phyloP scores from a whole-genome alignment of 2,113 vertebrate genomes.

The Chamaea fasciata region DNA sequence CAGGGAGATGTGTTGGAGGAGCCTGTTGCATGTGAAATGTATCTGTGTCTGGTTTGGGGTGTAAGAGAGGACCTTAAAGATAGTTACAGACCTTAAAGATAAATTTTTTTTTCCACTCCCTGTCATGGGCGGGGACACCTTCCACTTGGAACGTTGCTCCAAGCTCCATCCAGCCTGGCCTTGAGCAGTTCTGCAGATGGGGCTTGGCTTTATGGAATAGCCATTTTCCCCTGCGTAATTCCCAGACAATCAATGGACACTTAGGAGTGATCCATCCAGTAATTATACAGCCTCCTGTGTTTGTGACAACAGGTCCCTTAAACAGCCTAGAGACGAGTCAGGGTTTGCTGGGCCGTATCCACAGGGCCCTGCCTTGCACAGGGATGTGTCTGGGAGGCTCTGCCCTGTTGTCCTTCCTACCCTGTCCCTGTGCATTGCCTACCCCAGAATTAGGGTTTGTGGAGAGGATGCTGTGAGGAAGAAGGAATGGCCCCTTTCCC shows the following conservation, averaged over 20 bases:
- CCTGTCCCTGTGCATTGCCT: too few species aligned
- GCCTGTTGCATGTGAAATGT: too few species aligned
- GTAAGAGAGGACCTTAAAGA: background rate
- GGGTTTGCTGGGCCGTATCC: fast-evolving
- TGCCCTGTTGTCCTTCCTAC: background rate
- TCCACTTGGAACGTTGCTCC: background rate
- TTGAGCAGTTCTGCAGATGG: background rate
- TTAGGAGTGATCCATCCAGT: background rate
- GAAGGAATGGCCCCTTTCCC: background rate
- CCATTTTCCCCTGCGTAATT: background rate
- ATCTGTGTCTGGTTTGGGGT: background rate
- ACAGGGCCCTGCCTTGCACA: fast-evolving
- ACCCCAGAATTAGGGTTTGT: background rate
- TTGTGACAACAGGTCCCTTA: background rate
- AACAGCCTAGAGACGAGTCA: fast-evolving
- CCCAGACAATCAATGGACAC: background rate
- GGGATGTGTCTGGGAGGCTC: background rate
- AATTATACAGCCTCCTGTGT: background rate
- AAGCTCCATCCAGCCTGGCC: background rate
- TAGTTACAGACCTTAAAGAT: background rate
- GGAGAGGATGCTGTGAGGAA: background rate
- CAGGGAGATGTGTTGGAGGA: background rate
- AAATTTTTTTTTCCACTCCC: background rate
- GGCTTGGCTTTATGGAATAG: background rate
- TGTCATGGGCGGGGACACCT: background rate